Evolutionary conservation across 2,113 vertebrate species (phyloP).

Genomic region (Oryzias javanicus): DNA sequence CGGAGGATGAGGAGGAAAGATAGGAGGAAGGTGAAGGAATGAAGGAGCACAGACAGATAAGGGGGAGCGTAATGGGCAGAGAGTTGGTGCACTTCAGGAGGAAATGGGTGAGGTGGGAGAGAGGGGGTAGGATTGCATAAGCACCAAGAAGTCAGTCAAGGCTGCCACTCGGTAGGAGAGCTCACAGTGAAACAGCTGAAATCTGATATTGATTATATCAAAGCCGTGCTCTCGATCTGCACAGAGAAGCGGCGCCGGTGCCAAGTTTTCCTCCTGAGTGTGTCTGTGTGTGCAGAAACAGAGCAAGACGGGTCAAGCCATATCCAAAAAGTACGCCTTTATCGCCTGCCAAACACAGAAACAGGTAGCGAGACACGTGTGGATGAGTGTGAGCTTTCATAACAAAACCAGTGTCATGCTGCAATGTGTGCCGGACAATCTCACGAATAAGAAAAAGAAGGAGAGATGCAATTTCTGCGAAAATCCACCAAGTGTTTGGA

Average conservation of each 20-base stretch:
- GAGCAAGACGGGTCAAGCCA: constrained; percentile 57
- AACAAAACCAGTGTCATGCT: constrained; percentile 43
- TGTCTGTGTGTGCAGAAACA: constrained; percentile 34
- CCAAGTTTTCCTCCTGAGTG: constrained; percentile 37
- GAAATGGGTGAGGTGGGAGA: constrained; percentile 47
- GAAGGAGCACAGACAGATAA: constrained; percentile 32
- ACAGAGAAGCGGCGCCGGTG: constrained; percentile 40
- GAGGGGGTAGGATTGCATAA: constrained; percentile 67
- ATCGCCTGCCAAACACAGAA: constrained; percentile 50
- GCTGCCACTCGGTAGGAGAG: constrained; percentile 67
- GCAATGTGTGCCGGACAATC: constrained; percentile 26
- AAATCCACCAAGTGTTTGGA: constrained; percentile 4
- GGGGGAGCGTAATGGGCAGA: constrained; percentile 46
- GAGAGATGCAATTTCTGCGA: constrained; percentile 8
- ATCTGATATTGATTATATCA: constrained; percentile 77
- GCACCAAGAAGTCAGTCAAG: constrained; percentile 67
- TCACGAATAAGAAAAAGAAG: constrained; percentile 1
- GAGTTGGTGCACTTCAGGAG: constrained; percentile 39
- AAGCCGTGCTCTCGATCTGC: constrained; percentile 59
- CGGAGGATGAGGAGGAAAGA: constrained; percentile 24
- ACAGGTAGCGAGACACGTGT: constrained; percentile 45
- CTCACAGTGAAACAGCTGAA: constrained; percentile 70
- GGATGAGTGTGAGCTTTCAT: constrained; percentile 59
- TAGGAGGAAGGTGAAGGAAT: constrained; percentile 29
- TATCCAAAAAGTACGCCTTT: constrained; percentile 54